Conservation (phyloP, 2,797 vertebrate species). For the Scarus forsteni region DNA sequence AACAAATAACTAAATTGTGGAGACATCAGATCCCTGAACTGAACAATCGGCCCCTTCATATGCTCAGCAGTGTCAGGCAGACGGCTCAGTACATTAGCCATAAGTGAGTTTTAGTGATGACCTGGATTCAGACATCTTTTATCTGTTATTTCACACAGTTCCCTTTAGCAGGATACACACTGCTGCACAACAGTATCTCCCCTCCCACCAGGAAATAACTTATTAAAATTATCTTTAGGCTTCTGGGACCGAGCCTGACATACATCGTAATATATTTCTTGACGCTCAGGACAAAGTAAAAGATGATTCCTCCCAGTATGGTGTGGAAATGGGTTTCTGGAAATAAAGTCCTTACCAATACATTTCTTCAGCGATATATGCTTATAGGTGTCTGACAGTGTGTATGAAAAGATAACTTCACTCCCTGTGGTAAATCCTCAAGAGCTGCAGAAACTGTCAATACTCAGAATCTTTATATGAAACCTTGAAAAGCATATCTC, state of each 20-base stretch:
- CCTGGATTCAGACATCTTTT: conserved; percentile 16
- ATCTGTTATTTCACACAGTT: conserved; percentile 12
- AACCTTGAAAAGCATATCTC: too few relatives aligned
- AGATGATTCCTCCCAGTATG: background rate
- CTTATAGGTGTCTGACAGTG: too few relatives aligned
- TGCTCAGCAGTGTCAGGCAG: background rate
- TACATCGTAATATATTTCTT: background rate
- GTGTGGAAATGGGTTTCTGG: too few relatives aligned
- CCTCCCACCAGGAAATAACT: conserved; percentile 4
- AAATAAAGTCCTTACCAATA: too few relatives aligned
- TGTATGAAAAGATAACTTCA: too few relatives aligned
- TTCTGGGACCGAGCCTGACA: background rate
- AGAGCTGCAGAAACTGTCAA: too few relatives aligned
- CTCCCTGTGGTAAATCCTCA: too few relatives aligned
- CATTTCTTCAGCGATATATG: too few relatives aligned
- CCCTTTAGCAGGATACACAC: background rate
- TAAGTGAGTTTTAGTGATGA: conserved; percentile 1
- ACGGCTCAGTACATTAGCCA: background rate
- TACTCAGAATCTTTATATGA: too few relatives aligned
- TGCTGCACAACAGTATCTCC: background rate
- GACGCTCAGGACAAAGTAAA: too few relatives aligned
- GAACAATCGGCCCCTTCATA: too few relatives aligned
- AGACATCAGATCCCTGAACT: background rate
- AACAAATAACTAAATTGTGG: background rate
- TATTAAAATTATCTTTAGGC: background rate